Percentiles rank a stretch among this genome's conserved stretches.
These are phyloP conservation scores for Sylvia borin DNA, from an alignment of 2,797 vertebrate genomes.

Conservation along the genomic window DNA sequence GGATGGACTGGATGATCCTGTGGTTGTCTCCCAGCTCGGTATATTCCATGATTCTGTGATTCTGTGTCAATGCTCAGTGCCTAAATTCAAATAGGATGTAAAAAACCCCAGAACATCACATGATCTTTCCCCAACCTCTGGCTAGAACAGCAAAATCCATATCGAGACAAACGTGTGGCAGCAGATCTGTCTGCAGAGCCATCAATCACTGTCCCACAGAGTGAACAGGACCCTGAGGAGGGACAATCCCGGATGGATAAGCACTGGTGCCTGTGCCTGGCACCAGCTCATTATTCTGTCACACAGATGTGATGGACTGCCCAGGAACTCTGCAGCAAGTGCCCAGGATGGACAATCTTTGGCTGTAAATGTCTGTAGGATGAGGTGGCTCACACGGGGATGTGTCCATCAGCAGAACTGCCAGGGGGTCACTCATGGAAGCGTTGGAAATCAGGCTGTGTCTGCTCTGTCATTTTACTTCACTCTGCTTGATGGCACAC, in stretches of 20 bases:
- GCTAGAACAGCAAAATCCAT: neutral
- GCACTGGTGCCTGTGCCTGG: neutral
- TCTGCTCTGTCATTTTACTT: neutral
- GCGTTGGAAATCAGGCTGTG: neutral
- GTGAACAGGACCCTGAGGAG: neutral
- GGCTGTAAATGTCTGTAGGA: neutral
- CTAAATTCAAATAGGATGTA: neutral
- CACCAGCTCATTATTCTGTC: neutral
- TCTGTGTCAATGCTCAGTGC: neutral
- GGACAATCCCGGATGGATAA: neutral
- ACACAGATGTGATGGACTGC: neutral
- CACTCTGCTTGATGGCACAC: neutral
- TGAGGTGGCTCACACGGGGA: neutral
- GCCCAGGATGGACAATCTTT: neutral
- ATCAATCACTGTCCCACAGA: neutral
- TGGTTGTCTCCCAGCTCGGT: neutral
- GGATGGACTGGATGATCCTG: fast-evolving
- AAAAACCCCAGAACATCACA: neutral
- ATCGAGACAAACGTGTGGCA: neutral
- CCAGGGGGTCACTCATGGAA: neutral
- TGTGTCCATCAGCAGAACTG: neutral
- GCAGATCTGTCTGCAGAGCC: neutral
- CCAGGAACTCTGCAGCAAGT: neutral
- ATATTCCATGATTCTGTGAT: neutral
- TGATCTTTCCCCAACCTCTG: neutral